phyloP scores from a whole-genome alignment of 2,113 vertebrate genomes.

The Sinocyclocheilus grahami region DNA sequence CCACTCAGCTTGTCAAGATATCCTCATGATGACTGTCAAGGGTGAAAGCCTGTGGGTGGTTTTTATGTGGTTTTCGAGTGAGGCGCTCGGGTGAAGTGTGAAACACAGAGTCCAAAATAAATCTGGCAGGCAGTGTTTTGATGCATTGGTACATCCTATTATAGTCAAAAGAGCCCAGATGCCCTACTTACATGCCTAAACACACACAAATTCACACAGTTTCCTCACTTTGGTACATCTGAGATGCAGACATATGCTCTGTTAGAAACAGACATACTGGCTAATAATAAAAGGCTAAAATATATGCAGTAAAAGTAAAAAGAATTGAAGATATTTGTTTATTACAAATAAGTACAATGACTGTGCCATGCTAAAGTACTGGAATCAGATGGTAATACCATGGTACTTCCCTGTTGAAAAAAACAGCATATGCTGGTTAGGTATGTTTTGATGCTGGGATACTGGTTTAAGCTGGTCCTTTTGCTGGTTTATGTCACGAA shows the following conservation, averaged over 20 bases:
- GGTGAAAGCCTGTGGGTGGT: not conserved
- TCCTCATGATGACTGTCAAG: not conserved
- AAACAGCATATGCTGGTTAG: no score
- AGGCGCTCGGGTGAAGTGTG: not conserved
- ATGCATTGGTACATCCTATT: constrained; percentile 7
- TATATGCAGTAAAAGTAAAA: not conserved
- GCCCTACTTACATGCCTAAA: not conserved
- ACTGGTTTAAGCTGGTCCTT: no score
- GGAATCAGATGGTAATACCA: not conserved
- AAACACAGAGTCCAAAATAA: not conserved
- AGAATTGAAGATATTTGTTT: not conserved
- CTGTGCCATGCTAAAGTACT: not conserved
- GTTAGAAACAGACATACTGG: not conserved
- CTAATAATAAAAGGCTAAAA: not conserved
- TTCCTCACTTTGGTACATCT: not conserved
- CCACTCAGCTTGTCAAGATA: not conserved
- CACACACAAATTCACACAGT: constrained; percentile 4
- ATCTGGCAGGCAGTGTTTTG: not conserved
- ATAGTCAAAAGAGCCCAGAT: not conserved
- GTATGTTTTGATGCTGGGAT: no score
- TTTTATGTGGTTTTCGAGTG: not conserved
- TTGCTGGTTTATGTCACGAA: no score
- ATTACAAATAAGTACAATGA: not conserved
- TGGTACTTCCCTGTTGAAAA: no score
- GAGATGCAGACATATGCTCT: not conserved